A percentile compares a stretch with the other conserved stretches of the same genome.
phyloP scores from a whole-genome alignment of 2,797 vertebrate species.

The Chrosomus eos region DNA sequence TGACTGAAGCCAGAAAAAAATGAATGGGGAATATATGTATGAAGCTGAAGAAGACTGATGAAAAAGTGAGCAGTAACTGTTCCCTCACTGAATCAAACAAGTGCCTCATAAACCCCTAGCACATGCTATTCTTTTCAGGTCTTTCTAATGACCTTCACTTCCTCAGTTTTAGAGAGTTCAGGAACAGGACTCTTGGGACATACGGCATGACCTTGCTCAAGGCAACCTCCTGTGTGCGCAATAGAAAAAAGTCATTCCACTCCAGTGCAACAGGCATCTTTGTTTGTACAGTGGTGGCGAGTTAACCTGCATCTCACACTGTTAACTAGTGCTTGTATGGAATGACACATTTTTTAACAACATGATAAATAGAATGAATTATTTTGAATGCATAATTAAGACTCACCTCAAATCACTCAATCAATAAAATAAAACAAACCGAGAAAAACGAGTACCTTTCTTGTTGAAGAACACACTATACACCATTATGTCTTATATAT shows the following conservation, averaged over 20 bases:
- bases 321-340: background rate
- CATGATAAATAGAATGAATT: background rate
- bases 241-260: background rate
- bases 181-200: constrained; percentile 18
- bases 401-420: background rate
- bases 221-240: background rate
- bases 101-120: background rate
- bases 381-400: background rate
- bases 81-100: background rate
- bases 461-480: background rate
- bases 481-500: no score
- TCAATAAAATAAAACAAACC: background rate
- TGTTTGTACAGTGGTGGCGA: background rate
- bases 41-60: background rate
- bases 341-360: background rate
- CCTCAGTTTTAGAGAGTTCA: background rate
- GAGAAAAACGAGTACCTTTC: background rate
- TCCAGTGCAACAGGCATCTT: background rate
- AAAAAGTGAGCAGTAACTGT: background rate
- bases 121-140: background rate
- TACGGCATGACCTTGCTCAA: constrained; percentile 15
- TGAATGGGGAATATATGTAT: background rate
- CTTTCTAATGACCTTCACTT: constrained; percentile 18
- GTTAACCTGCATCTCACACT: background rate
- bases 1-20: background rate